phyloP scores from a whole-genome alignment of 2,797 vertebrate species.

The Amblyopsis hoosieri region DNA sequence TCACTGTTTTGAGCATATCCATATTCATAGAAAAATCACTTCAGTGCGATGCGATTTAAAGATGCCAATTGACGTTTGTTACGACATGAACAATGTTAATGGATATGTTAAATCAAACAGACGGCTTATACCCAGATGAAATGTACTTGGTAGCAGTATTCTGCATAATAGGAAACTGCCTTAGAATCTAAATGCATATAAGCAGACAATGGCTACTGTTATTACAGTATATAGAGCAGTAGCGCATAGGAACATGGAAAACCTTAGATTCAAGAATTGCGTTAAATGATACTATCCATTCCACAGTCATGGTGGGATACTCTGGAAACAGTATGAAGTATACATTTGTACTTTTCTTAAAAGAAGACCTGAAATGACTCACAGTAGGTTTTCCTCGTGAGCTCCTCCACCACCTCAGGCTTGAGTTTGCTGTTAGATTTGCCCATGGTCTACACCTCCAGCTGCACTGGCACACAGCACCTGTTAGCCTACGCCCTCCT shows the following conservation, averaged over 20 bases:
- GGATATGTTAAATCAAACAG: conserved; percentile 39
- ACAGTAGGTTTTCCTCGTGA: conserved; percentile 98
- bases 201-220: conserved; percentile 24
- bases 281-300: conserved; percentile 2
- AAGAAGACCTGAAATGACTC: conserved; percentile 71
- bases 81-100: conserved; percentile 42
- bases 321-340: background rate
- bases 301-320: background rate
- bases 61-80: conserved; percentile 49
- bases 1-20: conserved; percentile 37
- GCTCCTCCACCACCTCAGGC: conserved; percentile 94
- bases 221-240: conserved; percentile 19
- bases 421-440: conserved; percentile 98
- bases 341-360: background rate
- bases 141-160: conserved; percentile 26
- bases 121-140: conserved; percentile 29
- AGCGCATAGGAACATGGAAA: conserved; percentile 20
- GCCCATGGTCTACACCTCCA: conserved; percentile 84
- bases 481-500: conserved; percentile 58
- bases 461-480: conserved; percentile 63
- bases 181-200: conserved; percentile 13
- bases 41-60: conserved; percentile 40
- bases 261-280: conserved; percentile 8
- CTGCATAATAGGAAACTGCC: conserved; percentile 31
- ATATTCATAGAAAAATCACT: conserved; percentile 46